These are phyloP conservation scores for Pomacea maculata DNA, from an alignment of 1,140 invertebrate species.

Conservation along the genomic window DNA sequence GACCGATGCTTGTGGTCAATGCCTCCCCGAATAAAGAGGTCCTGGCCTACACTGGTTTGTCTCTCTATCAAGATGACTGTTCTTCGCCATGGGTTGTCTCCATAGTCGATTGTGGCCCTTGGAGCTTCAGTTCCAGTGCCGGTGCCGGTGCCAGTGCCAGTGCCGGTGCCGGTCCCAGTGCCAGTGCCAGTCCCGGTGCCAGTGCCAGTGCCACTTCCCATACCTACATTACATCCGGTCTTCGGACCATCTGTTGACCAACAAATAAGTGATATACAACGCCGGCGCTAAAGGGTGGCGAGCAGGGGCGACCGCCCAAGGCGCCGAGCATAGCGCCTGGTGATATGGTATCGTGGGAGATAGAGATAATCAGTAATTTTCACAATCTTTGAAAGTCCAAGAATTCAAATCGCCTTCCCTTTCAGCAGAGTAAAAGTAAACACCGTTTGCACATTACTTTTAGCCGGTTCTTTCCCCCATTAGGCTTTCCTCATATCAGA, in stretches of 20 bases:
- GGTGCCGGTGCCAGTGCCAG: constrained; percentile 10
- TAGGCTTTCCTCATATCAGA: too few relatives aligned
- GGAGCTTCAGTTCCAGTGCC: not conserved
- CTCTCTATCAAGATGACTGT: constrained; percentile 65
- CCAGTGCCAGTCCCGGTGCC: not conserved
- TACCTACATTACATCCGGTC: not conserved
- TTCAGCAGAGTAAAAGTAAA: too few relatives aligned
- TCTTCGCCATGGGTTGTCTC: constrained; percentile 24
- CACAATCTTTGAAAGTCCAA: too few relatives aligned
- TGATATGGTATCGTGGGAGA: too few relatives aligned
- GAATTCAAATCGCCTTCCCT: too few relatives aligned
- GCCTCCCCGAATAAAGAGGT: constrained; percentile 68
- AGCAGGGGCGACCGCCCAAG: too few relatives aligned
- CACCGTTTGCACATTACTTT: too few relatives aligned
- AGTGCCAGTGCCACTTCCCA: not conserved
- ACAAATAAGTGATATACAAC: too few relatives aligned
- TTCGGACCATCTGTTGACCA: constrained; percentile 7
- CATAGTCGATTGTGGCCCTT: constrained; percentile 9
- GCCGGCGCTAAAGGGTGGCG: too few relatives aligned
- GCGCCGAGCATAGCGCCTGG: too few relatives aligned
- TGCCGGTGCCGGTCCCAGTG: constrained; percentile 9
- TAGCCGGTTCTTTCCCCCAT: too few relatives aligned
- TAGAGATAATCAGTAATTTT: too few relatives aligned
- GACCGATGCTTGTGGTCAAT: constrained; percentile 50
- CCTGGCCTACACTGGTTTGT: constrained; percentile 63